Base-by-base conservation (phyloP, 2,888 invertebrate genomes). In the Lacanobia wlatinum region DNA sequence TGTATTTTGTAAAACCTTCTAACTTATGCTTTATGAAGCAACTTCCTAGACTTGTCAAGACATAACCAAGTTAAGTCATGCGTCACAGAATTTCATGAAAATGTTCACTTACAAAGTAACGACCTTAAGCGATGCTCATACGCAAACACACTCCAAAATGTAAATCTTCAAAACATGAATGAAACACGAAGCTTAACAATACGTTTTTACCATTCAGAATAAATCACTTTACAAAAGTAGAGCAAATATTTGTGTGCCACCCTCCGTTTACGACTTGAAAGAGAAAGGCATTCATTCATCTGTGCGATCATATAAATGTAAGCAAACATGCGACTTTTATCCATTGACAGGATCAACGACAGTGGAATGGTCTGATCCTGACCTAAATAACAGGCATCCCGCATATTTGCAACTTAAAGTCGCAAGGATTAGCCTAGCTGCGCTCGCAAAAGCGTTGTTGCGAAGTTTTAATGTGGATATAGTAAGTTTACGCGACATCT, bases 211-310 rank as follows among this genome's bases (percentile, higher is more conserved):
- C 69, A 73, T 80, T 80, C 64, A 60, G 73, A 80, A 84, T 80
- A 77, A 80, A 84, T 83, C 70, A 77, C 77, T 77, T 84, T 66
- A 70, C 67, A 73, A 70, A 80, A 83, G 74, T 60, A 69, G 61
- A 78, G 48, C 52, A 73, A 70, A 76, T 78, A 65, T 70, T 81
- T 79, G 68, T 69, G 60, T 48, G 74, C 72, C 70, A 70, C 71
- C 70, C 77, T 84, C 73, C 63, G 70, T 71, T 80, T 76, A 70
- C 66, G 68, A 70, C 43, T 73, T 63, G 14, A 74, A 56, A 82
- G 70, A 76, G 70, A 73, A 71, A 46, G 70, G 58, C 73, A 70
- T 74, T 74, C 72, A 78, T 85, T 82, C 71, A 77, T 73, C 61
- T 61, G 50, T 65, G 21, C 52, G 38, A 65, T 73, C 40, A 70